Conservation (phyloP, 64 coral and sea anemone genomes). For the Pocillopora damicornis region DNA sequence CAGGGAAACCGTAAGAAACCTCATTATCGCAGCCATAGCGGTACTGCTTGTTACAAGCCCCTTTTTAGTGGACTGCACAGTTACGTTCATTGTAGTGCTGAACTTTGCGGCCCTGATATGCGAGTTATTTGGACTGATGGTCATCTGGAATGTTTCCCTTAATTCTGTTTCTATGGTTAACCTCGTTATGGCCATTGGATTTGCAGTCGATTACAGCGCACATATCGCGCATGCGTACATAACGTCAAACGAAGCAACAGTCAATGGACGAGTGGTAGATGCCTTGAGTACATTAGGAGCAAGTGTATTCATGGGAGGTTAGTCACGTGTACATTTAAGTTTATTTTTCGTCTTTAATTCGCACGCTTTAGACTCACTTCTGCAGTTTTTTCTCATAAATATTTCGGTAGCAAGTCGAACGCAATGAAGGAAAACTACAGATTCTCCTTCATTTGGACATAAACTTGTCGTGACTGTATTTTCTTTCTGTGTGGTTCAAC, state of each 20-base stretch:
- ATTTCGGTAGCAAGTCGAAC: too few species aligned
- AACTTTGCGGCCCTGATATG: slow-evolving; percentile 46
- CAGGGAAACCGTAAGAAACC: slow-evolving; percentile 54
- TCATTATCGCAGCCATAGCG: slow-evolving; percentile 47
- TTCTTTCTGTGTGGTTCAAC: too few species aligned
- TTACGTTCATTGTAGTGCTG: slow-evolving; percentile 36
- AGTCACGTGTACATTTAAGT: not conserved
- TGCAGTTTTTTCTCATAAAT: too few species aligned
- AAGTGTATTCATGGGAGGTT: slow-evolving; percentile 64
- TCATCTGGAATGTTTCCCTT: slow-evolving; percentile 56
- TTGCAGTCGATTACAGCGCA: slow-evolving; percentile 60
- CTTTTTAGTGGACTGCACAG: slow-evolving; percentile 38
- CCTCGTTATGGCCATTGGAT: slow-evolving; percentile 54
- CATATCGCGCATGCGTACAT: slow-evolving; percentile 63
- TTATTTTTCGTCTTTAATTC: too few species aligned
- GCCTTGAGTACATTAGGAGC: slow-evolving; percentile 53
- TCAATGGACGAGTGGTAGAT: slow-evolving; percentile 34
- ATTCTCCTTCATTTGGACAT: too few species aligned
- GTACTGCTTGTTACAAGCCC: slow-evolving; percentile 52
- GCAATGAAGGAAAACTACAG: too few species aligned
- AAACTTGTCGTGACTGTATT: too few species aligned
- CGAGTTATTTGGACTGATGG: slow-evolving; percentile 63
- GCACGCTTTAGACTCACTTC: too few species aligned
- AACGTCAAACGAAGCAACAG: slow-evolving; percentile 12
- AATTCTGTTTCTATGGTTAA: slow-evolving; percentile 64